Base-by-base conservation (phyloP, 2,888 invertebrate genomes). In the Drosophila tripunctata region DNA sequence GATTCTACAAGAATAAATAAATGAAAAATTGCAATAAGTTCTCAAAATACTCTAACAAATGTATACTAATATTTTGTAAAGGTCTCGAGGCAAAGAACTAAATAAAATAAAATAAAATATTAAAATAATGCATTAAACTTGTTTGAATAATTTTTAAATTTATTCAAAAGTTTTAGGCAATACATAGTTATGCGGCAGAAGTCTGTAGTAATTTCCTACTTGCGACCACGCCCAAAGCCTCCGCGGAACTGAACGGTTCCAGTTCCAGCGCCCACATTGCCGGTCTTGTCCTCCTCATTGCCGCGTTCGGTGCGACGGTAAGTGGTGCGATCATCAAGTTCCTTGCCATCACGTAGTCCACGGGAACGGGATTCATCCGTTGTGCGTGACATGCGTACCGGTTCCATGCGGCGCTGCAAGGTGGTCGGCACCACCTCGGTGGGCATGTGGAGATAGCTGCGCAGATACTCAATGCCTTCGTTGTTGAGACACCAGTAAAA, bases 401-500 rank as follows among this genome's bases (percentile, higher is more conserved):
- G 54, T 21, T 67, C 67, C 12, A 22, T 48, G 54, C 71, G 64
- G 22, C 71, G 70, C 33, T 69, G 75, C 21, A 70, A 31, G 12
- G 70, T 56, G 22, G 17, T 15, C 7, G 67, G 67, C 15, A 67
- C 60, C 41, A 60, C 41, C 21, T 12, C 66, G 21, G 61, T 14
- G 5, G 64, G 48, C 55, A 69, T 40, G 8, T 44, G 55, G 5
- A 72, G 58, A 22, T 56, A 63, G 7, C 10, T 17, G 0, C 70
- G 27, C 17, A 72, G 35, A 17, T 14, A 69, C 35, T 75, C 64
- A 22, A 75, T 64, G 17, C 71, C 71, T 1, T 55, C 55, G 47
- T 72, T 69, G 43, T 58, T 75, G 24, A 72, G 27, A 7, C 55
- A 48, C 71, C 75, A 72, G 40, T 69, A 75, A 10, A 21, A 58